A percentile compares a stretch with the other conserved stretches of the same genome.
phyloP scores from a whole-genome alignment of 2,113 vertebrate species.

The Corydoras sp. region DNA sequence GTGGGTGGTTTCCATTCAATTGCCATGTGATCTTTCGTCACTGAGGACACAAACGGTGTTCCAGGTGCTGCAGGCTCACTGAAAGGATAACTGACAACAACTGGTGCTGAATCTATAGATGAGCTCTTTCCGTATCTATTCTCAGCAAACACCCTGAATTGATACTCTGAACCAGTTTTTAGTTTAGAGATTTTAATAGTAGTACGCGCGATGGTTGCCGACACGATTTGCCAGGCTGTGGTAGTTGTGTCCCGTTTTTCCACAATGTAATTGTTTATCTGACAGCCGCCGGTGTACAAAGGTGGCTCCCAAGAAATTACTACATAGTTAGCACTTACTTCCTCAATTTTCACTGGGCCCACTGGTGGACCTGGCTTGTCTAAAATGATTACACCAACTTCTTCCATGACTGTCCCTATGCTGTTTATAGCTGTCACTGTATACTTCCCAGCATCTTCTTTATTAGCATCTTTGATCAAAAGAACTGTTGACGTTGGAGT shows the following conservation, averaged over 20 bases:
- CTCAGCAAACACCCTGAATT: constrained; percentile 94
- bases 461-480: constrained; percentile 85
- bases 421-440: constrained; percentile 80
- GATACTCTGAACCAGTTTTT: constrained; percentile 91
- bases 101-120: constrained; percentile 74
- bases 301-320: constrained; percentile 89
- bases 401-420: constrained; percentile 76
- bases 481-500: constrained; percentile 77
- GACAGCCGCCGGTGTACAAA: constrained; percentile 88
- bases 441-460: constrained; percentile 92
- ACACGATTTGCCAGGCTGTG: constrained; percentile 87
- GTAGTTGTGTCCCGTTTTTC: constrained; percentile 95
- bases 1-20: constrained; percentile 89
- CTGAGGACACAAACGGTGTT: constrained; percentile 77
- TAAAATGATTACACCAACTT: constrained; percentile 81
- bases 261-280: constrained; percentile 96
- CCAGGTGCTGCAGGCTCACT: constrained; percentile 85
- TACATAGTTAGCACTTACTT: constrained; percentile 86
- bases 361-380: constrained; percentile 91
- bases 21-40: constrained; percentile 88
- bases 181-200: constrained; percentile 91
- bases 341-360: constrained; percentile 89
- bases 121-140: constrained; percentile 93
- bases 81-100: constrained; percentile 91
- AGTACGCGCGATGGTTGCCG: constrained; percentile 94